Conservation (phyloP, 2,888 invertebrate species). For the Elgonia sp. region DNA sequence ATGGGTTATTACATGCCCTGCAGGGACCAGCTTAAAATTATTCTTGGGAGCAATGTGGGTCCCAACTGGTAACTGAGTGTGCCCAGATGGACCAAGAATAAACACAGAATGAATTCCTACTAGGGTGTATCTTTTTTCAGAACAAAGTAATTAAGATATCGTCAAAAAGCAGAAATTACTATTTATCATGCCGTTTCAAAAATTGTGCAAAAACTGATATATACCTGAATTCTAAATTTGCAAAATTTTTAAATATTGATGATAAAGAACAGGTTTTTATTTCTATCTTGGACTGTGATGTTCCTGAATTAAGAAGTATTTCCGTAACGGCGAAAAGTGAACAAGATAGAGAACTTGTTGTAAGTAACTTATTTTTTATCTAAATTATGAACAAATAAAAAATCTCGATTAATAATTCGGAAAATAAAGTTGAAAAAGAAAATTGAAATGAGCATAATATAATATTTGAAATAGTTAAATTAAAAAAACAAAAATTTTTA, state of each 20-base stretch:
- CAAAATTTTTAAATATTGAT: conserved; percentile 88
- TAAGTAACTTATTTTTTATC: conserved; percentile 86
- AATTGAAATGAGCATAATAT: too few relatives aligned
- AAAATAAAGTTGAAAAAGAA: neutral
- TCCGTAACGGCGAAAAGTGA: conserved; percentile 88
- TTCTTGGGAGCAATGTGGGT: too few relatives aligned
- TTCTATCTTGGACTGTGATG: conserved; percentile 86
- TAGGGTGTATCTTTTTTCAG: conserved; percentile 85
- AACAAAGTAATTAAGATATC: conserved; percentile 87
- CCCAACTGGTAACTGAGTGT: too few relatives aligned
- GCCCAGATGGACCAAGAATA: too few relatives aligned
- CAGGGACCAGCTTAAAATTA: too few relatives aligned
- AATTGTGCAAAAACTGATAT: conserved; percentile 87
- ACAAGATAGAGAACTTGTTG: conserved; percentile 88
- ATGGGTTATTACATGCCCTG: too few relatives aligned
- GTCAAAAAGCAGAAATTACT: conserved; percentile 86
- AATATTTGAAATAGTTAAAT: too few relatives aligned
- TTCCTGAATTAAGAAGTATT: conserved; percentile 88
- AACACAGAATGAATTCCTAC: too few relatives aligned
- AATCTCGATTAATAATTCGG: neutral
- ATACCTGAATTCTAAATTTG: conserved; percentile 89
- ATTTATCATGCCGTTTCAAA: conserved; percentile 85
- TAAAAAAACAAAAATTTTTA: neutral
- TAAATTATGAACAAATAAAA: neutral
- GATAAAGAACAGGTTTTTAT: conserved; percentile 89